Conservation (phyloP, 2,888 invertebrate genomes). For the Phasia obesa region DNA sequence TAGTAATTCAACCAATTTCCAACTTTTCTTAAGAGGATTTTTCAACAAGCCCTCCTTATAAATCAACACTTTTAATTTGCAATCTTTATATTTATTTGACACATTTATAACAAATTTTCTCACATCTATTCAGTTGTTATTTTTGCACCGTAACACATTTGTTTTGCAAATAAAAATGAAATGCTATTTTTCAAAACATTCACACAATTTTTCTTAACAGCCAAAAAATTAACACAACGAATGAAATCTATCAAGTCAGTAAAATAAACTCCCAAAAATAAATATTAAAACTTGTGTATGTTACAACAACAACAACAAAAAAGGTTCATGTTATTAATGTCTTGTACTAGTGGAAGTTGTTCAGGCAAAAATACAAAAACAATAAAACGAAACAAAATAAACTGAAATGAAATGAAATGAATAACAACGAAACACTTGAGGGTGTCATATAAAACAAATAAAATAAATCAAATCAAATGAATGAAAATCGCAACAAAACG, state of each 20-base stretch:
- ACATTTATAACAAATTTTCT: slow-evolving; percentile 49
- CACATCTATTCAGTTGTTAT: slow-evolving; percentile 52
- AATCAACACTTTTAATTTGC: slow-evolving; percentile 19
- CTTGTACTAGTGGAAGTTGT: slow-evolving; percentile 56
- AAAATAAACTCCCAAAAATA: slow-evolving; percentile 50
- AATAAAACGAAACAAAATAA: slow-evolving; percentile 40
- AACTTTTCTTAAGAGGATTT: too few species aligned
- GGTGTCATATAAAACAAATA: slow-evolving; percentile 81
- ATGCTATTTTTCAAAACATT: slow-evolving; percentile 72
- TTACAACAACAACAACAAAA: slow-evolving; percentile 17
- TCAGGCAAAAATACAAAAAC: slow-evolving; percentile 32
- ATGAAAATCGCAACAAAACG: slow-evolving; percentile 61
- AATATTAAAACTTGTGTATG: neutral
- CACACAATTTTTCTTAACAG: slow-evolving; percentile 33
- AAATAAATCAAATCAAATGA: slow-evolving; percentile 78
- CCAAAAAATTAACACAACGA: slow-evolving; percentile 32
- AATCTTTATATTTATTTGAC: slow-evolving; percentile 31
- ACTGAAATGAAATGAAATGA: slow-evolving; percentile 43
- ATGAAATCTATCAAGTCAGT: slow-evolving; percentile 47
- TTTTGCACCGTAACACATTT: slow-evolving; percentile 52
- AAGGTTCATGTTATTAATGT: slow-evolving; percentile 64
- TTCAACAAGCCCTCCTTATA: neutral
- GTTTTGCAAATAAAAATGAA: slow-evolving; percentile 70
- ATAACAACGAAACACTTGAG: slow-evolving; percentile 75
- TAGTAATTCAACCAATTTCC: neutral